These are phyloP conservation scores for Xylota segnis DNA, from an alignment of 2,888 invertebrate species.

Conservation along the genomic window DNA sequence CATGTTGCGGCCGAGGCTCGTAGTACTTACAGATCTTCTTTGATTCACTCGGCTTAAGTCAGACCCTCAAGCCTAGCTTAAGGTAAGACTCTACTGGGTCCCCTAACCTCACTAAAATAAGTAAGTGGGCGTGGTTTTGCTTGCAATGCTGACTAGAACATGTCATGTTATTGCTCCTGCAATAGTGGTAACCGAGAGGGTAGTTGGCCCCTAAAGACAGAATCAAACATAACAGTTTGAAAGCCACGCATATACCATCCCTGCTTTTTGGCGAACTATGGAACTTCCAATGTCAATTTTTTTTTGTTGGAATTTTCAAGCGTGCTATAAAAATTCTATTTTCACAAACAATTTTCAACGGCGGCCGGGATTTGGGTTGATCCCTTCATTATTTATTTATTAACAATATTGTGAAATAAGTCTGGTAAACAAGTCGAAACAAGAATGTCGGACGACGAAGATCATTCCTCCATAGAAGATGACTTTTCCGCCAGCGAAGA, in stretches of 20 bases:
- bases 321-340: slow-evolving; percentile 36
- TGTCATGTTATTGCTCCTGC: too few species aligned
- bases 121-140: too few species aligned
- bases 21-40: too few species aligned
- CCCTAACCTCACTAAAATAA: too few species aligned
- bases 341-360: slow-evolving; percentile 24
- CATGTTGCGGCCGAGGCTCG: too few species aligned
- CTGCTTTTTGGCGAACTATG: not conserved
- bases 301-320: slow-evolving; percentile 7
- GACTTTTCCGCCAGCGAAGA: slow-evolving; percentile 84
- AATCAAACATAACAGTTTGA: slow-evolving; percentile 24
- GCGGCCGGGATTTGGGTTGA: not conserved
- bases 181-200: too few species aligned
- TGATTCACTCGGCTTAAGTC: too few species aligned
- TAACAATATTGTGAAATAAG: slow-evolving; percentile 28
- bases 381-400: not conserved
- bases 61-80: too few species aligned
- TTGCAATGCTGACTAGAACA: too few species aligned
- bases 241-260: not conserved
- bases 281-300: slow-evolving; percentile 31
- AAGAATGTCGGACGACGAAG: slow-evolving; percentile 82
- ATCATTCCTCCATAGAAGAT: slow-evolving; percentile 80
- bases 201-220: too few species aligned
- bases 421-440: not conserved
- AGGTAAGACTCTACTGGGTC: too few species aligned